Conservation (phyloP, 2,113 vertebrate species). For the Pithys albifrons region DNA sequence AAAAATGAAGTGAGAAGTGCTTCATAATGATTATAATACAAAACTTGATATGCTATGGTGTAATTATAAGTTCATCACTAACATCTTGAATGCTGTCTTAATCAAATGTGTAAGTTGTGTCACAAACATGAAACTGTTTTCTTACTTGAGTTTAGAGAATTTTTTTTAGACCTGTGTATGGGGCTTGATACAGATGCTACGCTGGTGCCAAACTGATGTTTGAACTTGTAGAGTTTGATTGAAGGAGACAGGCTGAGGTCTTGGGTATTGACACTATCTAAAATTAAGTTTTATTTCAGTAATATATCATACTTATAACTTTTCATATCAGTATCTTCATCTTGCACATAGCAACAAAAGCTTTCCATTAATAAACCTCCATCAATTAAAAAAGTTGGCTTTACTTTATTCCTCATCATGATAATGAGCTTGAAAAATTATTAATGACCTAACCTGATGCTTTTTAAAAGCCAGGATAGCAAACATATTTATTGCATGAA, state of each 20-base stretch:
- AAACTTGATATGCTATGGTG: background rate
- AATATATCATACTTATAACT: background rate
- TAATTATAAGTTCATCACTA: background rate
- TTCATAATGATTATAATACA: background rate
- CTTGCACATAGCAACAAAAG: background rate
- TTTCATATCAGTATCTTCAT: background rate
- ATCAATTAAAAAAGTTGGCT: background rate
- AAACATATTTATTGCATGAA: background rate
- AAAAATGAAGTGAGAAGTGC: background rate
- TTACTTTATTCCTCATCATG: background rate
- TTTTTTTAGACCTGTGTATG: background rate
- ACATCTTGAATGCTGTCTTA: background rate
- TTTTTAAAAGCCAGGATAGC: background rate
- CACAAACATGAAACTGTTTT: background rate
- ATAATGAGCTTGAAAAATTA: background rate
- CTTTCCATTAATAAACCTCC: background rate
- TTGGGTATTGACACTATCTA: background rate
- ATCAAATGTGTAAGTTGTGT: background rate
- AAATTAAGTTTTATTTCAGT: slow-evolving; percentile 31
- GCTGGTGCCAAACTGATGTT: background rate
- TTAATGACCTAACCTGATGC: background rate
- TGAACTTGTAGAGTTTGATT: background rate
- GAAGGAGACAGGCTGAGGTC: background rate
- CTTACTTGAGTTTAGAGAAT: background rate
- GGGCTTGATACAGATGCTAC: background rate